Percentiles rank a stretch among this genome's conserved stretches.
Conservation (phyloP, 2,113 vertebrate genomes). For the Hyaena hyaena region DNA sequence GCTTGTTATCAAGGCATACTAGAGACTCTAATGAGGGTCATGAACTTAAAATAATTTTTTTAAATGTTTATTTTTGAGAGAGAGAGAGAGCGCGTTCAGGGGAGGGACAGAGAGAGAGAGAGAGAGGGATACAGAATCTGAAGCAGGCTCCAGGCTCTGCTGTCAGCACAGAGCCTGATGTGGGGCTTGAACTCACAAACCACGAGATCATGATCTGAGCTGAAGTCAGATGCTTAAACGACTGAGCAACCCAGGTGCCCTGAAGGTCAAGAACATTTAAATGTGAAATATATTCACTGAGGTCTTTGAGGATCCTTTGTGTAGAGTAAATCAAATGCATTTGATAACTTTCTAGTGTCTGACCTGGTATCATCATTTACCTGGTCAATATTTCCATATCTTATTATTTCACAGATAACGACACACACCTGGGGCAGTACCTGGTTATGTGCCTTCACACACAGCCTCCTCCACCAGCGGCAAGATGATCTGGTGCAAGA, state of each 20-base stretch:
- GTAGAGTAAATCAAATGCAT: not conserved
- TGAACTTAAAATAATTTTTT: not conserved
- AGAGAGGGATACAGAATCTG: too few relatives aligned
- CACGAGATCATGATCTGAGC: too few relatives aligned
- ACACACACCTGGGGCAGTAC: not conserved
- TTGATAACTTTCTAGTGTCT: not conserved
- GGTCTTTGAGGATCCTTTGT: not conserved
- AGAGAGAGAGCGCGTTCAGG: too few relatives aligned
- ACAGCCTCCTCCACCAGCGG: not conserved
- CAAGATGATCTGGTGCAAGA: not conserved
- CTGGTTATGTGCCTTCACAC: not conserved
- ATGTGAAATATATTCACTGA: not conserved
- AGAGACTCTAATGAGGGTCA: not conserved
- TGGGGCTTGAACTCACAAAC: too few relatives aligned
- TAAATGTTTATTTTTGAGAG: too few relatives aligned
- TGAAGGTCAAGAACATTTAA: not conserved
- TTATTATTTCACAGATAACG: not conserved
- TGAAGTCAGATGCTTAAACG: too few relatives aligned
- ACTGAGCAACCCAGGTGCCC: too few relatives aligned
- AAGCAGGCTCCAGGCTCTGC: too few relatives aligned
- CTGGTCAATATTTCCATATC: not conserved
- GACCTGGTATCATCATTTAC: not conserved
- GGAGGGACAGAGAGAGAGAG: too few relatives aligned
- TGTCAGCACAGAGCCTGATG: too few relatives aligned
- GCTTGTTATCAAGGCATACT: not conserved